Conservation (phyloP, 2,797 vertebrate genomes). For the Chloroceryle inda region DNA sequence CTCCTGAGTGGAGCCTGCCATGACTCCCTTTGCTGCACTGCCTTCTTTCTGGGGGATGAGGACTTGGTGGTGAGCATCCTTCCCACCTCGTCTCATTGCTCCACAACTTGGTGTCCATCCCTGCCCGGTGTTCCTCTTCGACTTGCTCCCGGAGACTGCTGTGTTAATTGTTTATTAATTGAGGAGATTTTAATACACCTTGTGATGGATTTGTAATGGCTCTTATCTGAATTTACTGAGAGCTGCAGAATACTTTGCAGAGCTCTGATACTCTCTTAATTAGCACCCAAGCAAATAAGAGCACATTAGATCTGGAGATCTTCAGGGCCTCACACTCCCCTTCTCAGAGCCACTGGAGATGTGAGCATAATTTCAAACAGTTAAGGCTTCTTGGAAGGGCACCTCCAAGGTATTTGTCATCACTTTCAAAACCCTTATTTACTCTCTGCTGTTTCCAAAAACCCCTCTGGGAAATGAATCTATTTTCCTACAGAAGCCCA, state of each 20-base stretch:
- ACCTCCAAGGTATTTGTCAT: slow-evolving; percentile 24
- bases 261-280: not conserved
- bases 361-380: not conserved
- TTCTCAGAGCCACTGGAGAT: not conserved
- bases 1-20: not conserved
- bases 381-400: not conserved
- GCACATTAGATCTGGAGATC: not conserved
- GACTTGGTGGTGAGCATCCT: not conserved
- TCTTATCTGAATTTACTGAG: slow-evolving; percentile 32
- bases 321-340: not conserved
- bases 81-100: not conserved
- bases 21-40: not conserved
- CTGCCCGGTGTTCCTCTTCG: not conserved
- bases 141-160: not conserved
- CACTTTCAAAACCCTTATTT: slow-evolving; percentile 8
- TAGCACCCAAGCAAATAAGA: not conserved
- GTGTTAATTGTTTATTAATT: slow-evolving; percentile 1
- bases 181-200: not conserved
- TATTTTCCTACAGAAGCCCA: slow-evolving; percentile 2
- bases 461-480: slow-evolving; percentile 3
- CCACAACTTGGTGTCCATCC: not conserved
- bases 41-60: not conserved
- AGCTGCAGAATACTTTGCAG: not conserved
- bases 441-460: slow-evolving; percentile 11
- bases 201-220: slow-evolving; percentile 35